Base-by-base conservation (phyloP, 2,888 invertebrate genomes). In the Empis stercorea region DNA sequence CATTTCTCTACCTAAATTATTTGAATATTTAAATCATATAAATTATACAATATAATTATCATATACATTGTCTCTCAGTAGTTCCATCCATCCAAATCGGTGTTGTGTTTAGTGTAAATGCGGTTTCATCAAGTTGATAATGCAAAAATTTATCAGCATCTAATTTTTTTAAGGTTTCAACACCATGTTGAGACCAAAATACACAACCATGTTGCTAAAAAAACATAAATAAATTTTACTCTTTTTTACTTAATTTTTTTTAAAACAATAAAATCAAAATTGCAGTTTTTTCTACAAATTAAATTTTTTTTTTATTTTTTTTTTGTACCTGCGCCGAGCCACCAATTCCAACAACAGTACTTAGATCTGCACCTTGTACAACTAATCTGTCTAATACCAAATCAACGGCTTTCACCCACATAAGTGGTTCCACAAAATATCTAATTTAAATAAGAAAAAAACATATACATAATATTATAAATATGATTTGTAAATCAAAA, bases 371-470 rank as follows among this genome's bases (percentile, higher is more conserved):
- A 10, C 87, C 88, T 45, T 79, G 79, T 3, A 86, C 78, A 30
- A 86, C 78, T 30, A 96, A 73, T 51, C 84, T 79, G 64, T 91
- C 88, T 71, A 97, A 73, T 3, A 93, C 77, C 73, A 94, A 80
- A 62, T 97, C 96, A 40, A 96, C 64, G 0, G 95, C 93, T 71
- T 94, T 93, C 9, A 97, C 83, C 95, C 95, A 97, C 81, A 97
- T 86, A 23, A 87, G 71, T 0, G 91, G 83, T 2, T 94, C 94
- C 1, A 85, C 86, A 40, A 82, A 83, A 54, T 84, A 84, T 64
- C 77, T 78, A n/a, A n/a, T n/a, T 4, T 66, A 71, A 46, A 14
- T 15, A 30, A 16, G 20, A 17, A 30, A n/a, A 10, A 15, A 16
- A 13, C 14, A n/a, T n/a, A 14, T 36, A n/a, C n/a, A n/a, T 27